A percentile compares a stretch with the other conserved stretches of the same genome.
Conservation (phyloP, 2,797 vertebrate species). For the Mormyrops attenuatus region DNA sequence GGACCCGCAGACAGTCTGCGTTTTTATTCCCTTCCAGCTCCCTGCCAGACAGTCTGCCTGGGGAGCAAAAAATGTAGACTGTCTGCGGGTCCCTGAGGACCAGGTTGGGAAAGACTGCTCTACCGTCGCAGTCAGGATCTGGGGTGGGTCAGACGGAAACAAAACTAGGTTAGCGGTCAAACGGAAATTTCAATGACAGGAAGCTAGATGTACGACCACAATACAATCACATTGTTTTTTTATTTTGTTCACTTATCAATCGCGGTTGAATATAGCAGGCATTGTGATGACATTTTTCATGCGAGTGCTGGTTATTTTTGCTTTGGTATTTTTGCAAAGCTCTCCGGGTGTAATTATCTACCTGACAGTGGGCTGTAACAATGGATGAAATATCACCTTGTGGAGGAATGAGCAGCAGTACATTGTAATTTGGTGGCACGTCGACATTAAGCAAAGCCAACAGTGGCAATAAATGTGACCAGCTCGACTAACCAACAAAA, state of each 20-base stretch:
- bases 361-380: constrained; percentile 42
- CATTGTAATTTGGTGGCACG: constrained; percentile 41
- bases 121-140: constrained; percentile 19
- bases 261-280: constrained; percentile 48
- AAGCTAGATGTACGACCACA: constrained; percentile 41
- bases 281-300: constrained; percentile 45
- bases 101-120: neutral
- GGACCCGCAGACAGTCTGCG: neutral
- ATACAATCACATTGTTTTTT: constrained; percentile 49
- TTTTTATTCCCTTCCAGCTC: neutral
- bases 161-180: constrained; percentile 44
- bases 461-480: constrained; percentile 12
- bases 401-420: constrained; percentile 41
- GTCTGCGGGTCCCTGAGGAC: neutral
- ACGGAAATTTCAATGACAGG: constrained; percentile 45
- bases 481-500: constrained; percentile 29
- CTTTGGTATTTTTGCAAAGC: constrained; percentile 32
- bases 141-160: constrained; percentile 48
- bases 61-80: neutral
- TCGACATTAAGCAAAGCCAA: constrained; percentile 9
- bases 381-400: constrained; percentile 43
- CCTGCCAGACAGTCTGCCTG: neutral
- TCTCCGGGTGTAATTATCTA: constrained; percentile 29
- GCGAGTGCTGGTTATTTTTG: constrained; percentile 46
- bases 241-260: constrained; percentile 44